Evolutionary conservation across 2,797 vertebrate species (phyloP).

Genomic region (Tangara arthus): DNA sequence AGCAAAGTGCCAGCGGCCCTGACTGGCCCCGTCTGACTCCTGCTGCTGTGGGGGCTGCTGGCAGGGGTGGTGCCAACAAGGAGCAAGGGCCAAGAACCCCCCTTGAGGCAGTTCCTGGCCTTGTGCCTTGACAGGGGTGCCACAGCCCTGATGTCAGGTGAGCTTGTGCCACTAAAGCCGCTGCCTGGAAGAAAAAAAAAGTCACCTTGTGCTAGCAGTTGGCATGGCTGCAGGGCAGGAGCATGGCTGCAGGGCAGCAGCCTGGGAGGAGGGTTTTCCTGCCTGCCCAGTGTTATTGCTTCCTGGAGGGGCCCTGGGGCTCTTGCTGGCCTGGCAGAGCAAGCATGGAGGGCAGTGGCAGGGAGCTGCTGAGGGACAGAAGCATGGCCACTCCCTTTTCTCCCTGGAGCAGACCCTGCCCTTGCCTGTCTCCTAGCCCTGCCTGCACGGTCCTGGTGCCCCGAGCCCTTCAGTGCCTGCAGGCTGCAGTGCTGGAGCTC

Average conservation of each 20-base stretch:
- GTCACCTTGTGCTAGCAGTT: slow-evolving; percentile 2
- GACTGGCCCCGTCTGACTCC: rapidly evolving
- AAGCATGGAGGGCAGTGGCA: neutral
- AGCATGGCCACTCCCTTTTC: neutral
- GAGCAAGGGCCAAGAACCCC: neutral
- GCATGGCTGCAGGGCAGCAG: neutral
- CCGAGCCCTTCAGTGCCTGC: neutral
- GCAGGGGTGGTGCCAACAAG: neutral
- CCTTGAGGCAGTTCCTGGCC: neutral
- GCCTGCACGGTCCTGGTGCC: neutral
- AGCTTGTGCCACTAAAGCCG: neutral
- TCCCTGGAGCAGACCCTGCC: neutral
- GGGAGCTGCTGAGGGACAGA: neutral
- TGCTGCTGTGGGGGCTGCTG: neutral
- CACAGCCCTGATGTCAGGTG: neutral
- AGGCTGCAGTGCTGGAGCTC: neutral
- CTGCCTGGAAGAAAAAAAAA: slow-evolving; percentile 7
- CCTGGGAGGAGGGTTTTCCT: neutral
- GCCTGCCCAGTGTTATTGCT: slow-evolving; percentile 48
- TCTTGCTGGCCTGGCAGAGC: neutral
- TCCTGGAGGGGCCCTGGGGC: neutral
- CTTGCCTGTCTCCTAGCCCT: neutral
- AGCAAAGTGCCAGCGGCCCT: neutral
- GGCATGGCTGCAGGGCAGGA: neutral
- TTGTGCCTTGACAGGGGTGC: neutral